phyloP scores from a whole-genome alignment of 2,113 vertebrate species.

The Panthera tigris region DNA sequence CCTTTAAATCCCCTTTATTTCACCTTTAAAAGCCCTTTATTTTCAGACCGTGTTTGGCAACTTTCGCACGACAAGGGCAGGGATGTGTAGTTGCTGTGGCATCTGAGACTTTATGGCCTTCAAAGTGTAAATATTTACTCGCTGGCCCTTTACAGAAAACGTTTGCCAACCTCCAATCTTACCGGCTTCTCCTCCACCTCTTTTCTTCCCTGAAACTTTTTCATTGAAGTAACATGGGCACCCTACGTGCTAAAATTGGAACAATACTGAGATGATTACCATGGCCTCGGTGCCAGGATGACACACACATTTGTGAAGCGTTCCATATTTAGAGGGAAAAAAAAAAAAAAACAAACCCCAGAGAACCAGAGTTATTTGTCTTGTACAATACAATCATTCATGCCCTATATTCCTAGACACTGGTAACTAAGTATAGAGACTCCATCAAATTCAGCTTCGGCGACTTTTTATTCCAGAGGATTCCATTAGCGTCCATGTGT shows the following conservation, averaged over 20 bases:
- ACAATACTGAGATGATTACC: background rate
- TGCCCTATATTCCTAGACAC: background rate
- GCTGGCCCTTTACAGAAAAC: background rate
- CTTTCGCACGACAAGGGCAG: background rate
- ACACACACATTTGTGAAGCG: background rate
- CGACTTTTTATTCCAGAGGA: background rate
- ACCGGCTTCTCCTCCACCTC: background rate
- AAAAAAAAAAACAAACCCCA: background rate
- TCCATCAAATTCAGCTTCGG: background rate
- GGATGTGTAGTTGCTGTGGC: no score
- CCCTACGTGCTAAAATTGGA: background rate
- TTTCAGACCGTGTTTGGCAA: background rate
- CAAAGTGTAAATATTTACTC: background rate
- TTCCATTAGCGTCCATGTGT: background rate
- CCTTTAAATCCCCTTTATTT: no score
- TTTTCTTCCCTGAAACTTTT: background rate
- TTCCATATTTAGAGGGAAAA: background rate
- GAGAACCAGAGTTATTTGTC: background rate
- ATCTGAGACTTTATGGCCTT: background rate
- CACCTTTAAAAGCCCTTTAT: background rate
- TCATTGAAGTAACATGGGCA: background rate
- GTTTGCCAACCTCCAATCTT: background rate
- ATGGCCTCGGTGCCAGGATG: background rate
- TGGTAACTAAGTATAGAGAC: background rate
- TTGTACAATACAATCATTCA: background rate